Base-by-base conservation (phyloP, 2,888 invertebrate genomes). In the Prionchulus punctatus region DNA sequence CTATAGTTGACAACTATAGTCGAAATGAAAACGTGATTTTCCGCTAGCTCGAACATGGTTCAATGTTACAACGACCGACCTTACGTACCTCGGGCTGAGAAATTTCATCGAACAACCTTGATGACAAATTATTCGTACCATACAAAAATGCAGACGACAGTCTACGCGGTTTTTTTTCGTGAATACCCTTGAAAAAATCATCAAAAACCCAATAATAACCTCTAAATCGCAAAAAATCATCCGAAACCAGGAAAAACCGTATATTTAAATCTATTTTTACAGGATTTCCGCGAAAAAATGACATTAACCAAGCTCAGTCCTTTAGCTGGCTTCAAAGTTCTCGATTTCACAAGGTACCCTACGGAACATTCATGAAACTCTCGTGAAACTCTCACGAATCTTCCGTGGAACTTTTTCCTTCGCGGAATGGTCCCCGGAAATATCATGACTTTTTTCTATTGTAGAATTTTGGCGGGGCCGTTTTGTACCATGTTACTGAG, bases 401-500 rank as follows among this genome's bases (percentile, higher is more conserved):
- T n/a, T n/a, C n/a, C n/a, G n/a, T 28, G 26, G 50, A 4, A 28
- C 30, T 49, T 49, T 28, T 18, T 28, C 12, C 4, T 49, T 49
- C 7, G 23, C 47, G 4, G 47, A 12, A 36, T 7, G 23, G 23
- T 45, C 12, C 23, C 4, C 12, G 4, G 23, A 45, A 7, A n/a
- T 7, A 45, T 45, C 18, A 4, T 7, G 28, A 30, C 28, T 4
- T 4, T 28, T 7, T 28, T 28, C 30, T 28, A 28, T 18, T 15
- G 27, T 28, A 71, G 92, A 64, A 84, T 94, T 43, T 80, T 92
- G 1, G 92, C 94, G 25, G 94, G 94, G 0, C 94, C 94, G 0
- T 86, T 84, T 69, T 91, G 91, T 70, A 85, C 91, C 0, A 90
- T 91, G 91, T 80, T 88, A 55, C 75, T 96, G 26, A 85, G 86